Evolutionary conservation across 1,140 invertebrate genomes (phyloP).

Genomic region (Rhyzopertha dominica): DNA sequence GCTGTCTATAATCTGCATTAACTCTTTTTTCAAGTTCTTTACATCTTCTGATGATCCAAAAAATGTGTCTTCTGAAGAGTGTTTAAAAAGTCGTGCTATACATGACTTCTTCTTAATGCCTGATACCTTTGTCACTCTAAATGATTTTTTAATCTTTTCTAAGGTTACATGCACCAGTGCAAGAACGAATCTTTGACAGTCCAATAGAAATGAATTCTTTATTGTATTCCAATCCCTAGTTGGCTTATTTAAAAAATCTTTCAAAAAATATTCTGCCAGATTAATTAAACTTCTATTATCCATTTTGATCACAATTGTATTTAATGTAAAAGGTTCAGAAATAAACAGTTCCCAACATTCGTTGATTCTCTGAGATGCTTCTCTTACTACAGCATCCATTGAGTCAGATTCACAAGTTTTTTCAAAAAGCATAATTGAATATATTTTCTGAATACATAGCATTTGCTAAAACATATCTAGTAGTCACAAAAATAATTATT

Average conservation of each 20-base stretch:
- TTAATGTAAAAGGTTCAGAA: slow-evolving; percentile 30
- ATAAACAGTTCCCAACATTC: slow-evolving; percentile 31
- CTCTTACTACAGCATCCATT: slow-evolving; percentile 23
- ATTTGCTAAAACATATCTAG: slow-evolving; percentile 32
- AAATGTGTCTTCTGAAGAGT: too few relatives aligned
- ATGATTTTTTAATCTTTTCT: too few relatives aligned
- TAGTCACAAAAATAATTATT: slow-evolving; percentile 12
- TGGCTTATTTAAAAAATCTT: slow-evolving; percentile 17
- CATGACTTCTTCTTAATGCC: too few relatives aligned
- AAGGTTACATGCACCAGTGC: too few relatives aligned
- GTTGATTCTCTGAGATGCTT: slow-evolving; percentile 24
- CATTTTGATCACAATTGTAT: slow-evolving; percentile 30
- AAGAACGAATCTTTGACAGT: too few relatives aligned
- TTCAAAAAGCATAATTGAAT: slow-evolving; percentile 31
- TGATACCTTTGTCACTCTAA: too few relatives aligned
- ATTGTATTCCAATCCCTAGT: too few relatives aligned
- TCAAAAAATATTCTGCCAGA: slow-evolving; percentile 18
- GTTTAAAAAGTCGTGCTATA: too few relatives aligned
- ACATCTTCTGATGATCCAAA: too few relatives aligned
- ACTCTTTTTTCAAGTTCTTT: too few relatives aligned
- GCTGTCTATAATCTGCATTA: too few relatives aligned
- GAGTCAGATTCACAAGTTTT: slow-evolving; percentile 26
- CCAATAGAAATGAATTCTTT: too few relatives aligned
- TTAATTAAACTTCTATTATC: slow-evolving; percentile 13
- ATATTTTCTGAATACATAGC: slow-evolving; percentile 37